phyloP scores from a whole-genome alignment of 1,140 invertebrate species.

The Pachypeltis micranthus region DNA sequence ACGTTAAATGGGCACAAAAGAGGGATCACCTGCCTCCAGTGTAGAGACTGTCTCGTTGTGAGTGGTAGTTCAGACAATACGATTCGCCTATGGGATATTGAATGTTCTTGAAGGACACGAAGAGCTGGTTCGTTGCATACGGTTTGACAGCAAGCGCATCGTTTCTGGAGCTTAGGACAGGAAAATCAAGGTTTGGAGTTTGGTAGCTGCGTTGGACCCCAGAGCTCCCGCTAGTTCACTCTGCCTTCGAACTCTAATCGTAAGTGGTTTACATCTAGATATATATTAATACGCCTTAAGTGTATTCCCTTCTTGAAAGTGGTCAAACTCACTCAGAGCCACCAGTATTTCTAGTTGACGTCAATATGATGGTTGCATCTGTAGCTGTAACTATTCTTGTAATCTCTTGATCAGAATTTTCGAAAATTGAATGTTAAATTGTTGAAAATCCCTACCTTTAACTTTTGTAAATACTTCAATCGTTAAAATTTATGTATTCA shows the following conservation, averaged over 20 bases:
- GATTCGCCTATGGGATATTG: slow-evolving; percentile 97
- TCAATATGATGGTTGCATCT: too few species aligned
- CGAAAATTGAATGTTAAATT: too few species aligned
- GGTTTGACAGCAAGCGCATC: slow-evolving; percentile 95
- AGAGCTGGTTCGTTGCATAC: slow-evolving; percentile 92
- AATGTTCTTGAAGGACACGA: slow-evolving; percentile 99
- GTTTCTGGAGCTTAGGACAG: slow-evolving; percentile 99
- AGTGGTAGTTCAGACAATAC: slow-evolving; percentile 99
- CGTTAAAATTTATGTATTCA: too few species aligned
- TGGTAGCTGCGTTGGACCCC: slow-evolving; percentile 91
- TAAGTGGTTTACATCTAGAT: too few species aligned
- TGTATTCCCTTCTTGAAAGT: too few species aligned
- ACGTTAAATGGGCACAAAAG: slow-evolving; percentile 98
- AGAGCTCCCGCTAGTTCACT: slow-evolving; percentile 79
- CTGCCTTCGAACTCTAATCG: slow-evolving; percentile 91
- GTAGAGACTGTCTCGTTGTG: slow-evolving; percentile 91
- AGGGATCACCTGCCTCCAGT: slow-evolving; percentile 98
- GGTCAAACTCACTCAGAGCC: too few species aligned
- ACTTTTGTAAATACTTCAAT: too few species aligned
- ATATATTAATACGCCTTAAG: too few species aligned
- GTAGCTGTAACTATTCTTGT: too few species aligned
- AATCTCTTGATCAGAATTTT: too few species aligned
- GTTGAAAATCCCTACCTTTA: too few species aligned
- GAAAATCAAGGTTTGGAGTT: slow-evolving; percentile 99
- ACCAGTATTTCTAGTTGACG: too few species aligned